phyloP scores from a whole-genome alignment of 1,140 invertebrate genomes.

The Ceratina japonica region DNA sequence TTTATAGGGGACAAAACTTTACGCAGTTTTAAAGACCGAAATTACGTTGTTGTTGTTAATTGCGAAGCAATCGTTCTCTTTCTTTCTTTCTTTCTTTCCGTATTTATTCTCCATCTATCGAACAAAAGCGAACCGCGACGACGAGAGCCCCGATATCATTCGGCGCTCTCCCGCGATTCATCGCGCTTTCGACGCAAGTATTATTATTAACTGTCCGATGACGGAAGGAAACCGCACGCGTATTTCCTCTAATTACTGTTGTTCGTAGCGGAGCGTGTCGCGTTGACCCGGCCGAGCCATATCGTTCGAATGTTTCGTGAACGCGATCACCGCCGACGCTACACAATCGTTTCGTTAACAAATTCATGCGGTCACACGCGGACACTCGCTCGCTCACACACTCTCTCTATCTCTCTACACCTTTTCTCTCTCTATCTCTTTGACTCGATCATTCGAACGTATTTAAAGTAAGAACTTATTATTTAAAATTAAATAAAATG shows the following conservation, averaged over 20 bases:
- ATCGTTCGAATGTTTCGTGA: not conserved
- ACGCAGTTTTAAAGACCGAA: slow-evolving; percentile 42
- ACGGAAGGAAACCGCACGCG: not conserved
- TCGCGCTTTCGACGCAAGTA: not conserved
- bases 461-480: slow-evolving; percentile 39
- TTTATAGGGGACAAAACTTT: slow-evolving; percentile 70
- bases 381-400: too few species aligned
- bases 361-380: not conserved
- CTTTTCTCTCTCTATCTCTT: slow-evolving; percentile 2
- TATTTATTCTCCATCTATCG: not conserved
- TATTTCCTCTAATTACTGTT: not conserved
- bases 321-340: not conserved
- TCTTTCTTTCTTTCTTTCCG: not conserved
- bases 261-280: not conserved
- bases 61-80: not conserved
- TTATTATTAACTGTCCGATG: slow-evolving; percentile 3
- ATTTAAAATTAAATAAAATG: slow-evolving; percentile 45
- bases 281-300: not conserved
- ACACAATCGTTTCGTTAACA: slow-evolving; percentile 17
- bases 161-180: not conserved
- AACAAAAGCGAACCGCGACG: not conserved
- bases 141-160: not conserved
- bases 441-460: slow-evolving; percentile 21
- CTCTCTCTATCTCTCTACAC: not conserved
- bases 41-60: slow-evolving; percentile 26